A percentile compares a stretch with the other conserved stretches of the same genome.
Evolutionary conservation across 2,797 vertebrate genomes (phyloP).

Genomic region (Sebastes reedi): DNA sequence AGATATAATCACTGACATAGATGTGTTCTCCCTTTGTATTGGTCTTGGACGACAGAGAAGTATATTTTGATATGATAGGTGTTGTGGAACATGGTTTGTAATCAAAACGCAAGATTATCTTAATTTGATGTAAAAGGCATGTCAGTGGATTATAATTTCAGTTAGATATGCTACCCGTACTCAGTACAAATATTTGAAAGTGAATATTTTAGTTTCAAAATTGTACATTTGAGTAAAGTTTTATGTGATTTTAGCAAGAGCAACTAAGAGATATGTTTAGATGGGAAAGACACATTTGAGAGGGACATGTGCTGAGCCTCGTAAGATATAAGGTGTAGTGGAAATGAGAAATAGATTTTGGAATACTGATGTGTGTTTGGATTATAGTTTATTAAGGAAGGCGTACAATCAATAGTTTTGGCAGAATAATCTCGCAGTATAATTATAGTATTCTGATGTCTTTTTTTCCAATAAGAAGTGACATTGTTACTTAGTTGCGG

Average conservation of each 20-base stretch:
- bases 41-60: conserved; percentile 5
- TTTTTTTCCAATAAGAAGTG: neutral
- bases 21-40: neutral
- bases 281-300: neutral
- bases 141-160: conserved; percentile 15
- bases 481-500: no score
- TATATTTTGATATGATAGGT: conserved; percentile 41
- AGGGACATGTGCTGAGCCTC: neutral
- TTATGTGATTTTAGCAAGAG: conserved; percentile 11
- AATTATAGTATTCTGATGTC: neutral
- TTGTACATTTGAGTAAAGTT: neutral
- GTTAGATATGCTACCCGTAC: neutral
- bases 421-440: neutral
- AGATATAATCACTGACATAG: neutral
- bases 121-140: conserved; percentile 21
- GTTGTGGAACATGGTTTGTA: conserved; percentile 26
- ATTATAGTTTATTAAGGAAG: neutral
- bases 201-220: neutral
- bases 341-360: neutral
- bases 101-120: conserved; percentile 1
- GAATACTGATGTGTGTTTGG: neutral
- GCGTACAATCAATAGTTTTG: neutral
- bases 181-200: neutral
- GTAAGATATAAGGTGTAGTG: neutral
- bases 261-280: neutral